These are phyloP conservation scores for Cyanistes caeruleus DNA, from an alignment of 2,113 vertebrate genomes.

Conservation along the genomic window DNA sequence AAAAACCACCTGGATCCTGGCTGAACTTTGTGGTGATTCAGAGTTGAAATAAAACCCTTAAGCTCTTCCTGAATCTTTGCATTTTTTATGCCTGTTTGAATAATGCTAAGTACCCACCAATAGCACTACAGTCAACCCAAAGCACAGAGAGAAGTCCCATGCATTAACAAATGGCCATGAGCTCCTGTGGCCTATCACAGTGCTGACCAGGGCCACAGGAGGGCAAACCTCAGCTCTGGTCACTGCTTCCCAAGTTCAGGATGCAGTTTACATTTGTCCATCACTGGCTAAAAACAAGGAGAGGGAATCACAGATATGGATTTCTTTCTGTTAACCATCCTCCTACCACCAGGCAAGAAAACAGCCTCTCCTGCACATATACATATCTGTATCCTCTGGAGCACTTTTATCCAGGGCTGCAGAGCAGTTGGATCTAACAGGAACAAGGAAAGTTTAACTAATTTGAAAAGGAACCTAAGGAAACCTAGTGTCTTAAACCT, in stretches of 20 bases:
- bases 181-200: fast-evolving
- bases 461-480: not conserved
- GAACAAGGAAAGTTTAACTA: not conserved
- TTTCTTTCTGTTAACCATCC: not conserved
- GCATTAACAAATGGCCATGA: fast-evolving
- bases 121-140: not conserved
- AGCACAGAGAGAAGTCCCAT: not conserved
- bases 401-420: not conserved
- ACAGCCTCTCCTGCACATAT: not conserved
- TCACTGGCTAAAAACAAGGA: not conserved
- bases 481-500: not conserved
- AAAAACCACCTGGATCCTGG: not conserved
- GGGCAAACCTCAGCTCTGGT: not conserved
- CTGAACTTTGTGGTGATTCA: not conserved
- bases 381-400: not conserved
- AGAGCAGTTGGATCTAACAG: not conserved
- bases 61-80: not conserved
- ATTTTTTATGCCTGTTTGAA: not conserved
- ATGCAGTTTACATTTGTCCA: not conserved
- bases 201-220: not conserved
- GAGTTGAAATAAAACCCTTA: not conserved
- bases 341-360: not conserved
- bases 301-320: not conserved
- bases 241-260: not conserved
- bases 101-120: not conserved